Percentiles rank a stretch among this genome's conserved stretches.
These are phyloP conservation scores for Podarcis lilfordi DNA, from an alignment of 2,797 vertebrate genomes.

Conservation along the genomic window DNA sequence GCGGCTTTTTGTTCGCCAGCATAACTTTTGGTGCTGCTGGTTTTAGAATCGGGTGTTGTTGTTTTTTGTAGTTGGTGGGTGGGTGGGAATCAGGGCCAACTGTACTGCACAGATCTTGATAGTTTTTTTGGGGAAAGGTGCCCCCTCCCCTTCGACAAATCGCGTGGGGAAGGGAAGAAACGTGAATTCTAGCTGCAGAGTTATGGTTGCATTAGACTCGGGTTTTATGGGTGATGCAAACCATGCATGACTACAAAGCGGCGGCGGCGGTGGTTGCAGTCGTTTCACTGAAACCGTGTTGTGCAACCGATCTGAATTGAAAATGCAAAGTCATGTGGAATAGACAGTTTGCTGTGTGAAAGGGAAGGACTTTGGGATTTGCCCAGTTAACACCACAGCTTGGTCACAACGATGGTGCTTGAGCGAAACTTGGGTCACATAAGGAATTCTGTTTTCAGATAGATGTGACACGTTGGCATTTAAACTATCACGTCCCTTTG, in stretches of 20 bases:
- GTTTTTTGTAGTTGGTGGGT: background rate
- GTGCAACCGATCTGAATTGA: background rate
- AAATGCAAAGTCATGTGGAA: background rate
- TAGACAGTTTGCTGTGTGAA: background rate
- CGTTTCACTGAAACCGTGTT: background rate
- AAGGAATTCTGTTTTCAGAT: background rate
- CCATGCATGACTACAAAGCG: fast-evolving
- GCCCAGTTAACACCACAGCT: background rate
- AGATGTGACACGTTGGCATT: background rate
- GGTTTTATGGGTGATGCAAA: fast-evolving
- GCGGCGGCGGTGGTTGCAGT: background rate
- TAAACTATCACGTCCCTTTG: too few species aligned
- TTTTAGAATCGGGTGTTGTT: background rate
- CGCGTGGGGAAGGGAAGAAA: background rate
- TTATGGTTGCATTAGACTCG: background rate
- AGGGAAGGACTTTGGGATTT: background rate
- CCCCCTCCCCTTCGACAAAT: too few species aligned
- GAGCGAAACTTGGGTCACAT: too few species aligned
- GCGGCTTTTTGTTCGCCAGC: fast-evolving
- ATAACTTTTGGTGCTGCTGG: background rate
- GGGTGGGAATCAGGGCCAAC: background rate
- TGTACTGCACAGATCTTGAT: background rate
- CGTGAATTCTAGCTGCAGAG: background rate
- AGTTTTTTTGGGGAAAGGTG: background rate
- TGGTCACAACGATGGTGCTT: too few species aligned